Evolutionary conservation across 2,113 vertebrate genomes (phyloP).

Genomic region (Isurus oxyrinchus): DNA sequence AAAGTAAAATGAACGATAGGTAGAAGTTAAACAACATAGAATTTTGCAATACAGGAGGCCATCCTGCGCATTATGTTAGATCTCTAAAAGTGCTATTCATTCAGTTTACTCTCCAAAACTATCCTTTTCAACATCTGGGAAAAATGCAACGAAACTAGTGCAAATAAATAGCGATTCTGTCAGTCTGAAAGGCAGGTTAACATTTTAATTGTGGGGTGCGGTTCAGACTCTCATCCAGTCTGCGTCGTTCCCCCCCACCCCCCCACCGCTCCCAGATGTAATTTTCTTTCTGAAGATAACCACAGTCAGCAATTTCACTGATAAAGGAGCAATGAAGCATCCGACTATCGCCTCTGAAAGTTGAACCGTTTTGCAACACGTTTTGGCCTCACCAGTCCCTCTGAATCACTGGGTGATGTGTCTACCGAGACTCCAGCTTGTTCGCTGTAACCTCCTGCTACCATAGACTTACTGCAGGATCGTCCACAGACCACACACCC

Average conservation of each 20-base stretch:
- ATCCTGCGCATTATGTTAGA: not conserved
- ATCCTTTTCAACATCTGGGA: not conserved
- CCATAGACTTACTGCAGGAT: not conserved
- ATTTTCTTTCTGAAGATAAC: not conserved
- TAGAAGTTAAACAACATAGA: too few relatives aligned
- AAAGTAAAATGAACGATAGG: too few relatives aligned
- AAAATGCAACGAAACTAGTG: not conserved
- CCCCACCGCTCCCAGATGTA: not conserved
- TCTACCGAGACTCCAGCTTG: too few relatives aligned
- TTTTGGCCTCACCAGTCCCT: not conserved
- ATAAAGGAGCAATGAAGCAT: not conserved
- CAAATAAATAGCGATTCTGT: not conserved
- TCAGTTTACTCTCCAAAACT: not conserved
- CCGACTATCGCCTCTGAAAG: not conserved
- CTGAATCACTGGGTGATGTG: not conserved
- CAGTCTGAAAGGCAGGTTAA: not conserved
- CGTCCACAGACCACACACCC: fast-evolving
- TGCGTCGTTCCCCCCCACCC: not conserved
- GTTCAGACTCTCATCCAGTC: not conserved
- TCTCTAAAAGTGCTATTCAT: not conserved
- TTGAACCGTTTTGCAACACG: not conserved
- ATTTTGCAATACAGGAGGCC: too few relatives aligned
- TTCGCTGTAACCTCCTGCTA: not conserved
- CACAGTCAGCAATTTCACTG: not conserved
- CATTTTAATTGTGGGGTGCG: not conserved